phyloP scores from a whole-genome alignment of 1,140 invertebrate species.

The Dreissena polymorpha region DNA sequence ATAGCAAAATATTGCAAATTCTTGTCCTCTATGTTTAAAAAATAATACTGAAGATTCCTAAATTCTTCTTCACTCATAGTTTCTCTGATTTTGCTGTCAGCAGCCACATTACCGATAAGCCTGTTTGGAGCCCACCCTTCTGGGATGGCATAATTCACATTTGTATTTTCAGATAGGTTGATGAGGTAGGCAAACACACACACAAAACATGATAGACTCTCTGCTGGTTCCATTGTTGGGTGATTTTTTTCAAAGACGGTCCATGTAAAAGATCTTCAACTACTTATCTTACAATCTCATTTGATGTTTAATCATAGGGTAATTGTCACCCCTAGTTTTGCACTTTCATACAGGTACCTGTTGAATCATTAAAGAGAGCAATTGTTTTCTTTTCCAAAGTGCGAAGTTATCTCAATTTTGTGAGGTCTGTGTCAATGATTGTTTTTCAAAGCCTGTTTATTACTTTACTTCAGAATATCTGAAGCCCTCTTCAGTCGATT shows the following conservation, averaged over 20 bases:
- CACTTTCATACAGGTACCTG: not conserved
- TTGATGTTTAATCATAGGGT: not conserved
- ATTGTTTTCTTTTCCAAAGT: not conserved
- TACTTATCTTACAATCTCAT: not conserved
- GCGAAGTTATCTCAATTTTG: not conserved
- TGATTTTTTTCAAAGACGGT: not conserved
- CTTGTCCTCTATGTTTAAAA: conserved; percentile 27
- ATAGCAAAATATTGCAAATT: conserved; percentile 55
- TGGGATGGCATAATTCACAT: conserved; percentile 52
- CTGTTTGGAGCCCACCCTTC: conserved; percentile 49
- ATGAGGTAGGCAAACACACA: conserved; percentile 50
- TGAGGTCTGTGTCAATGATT: conserved; percentile 8
- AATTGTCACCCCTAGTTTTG: not conserved
- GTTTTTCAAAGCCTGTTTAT: not conserved
- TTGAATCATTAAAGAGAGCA: not conserved
- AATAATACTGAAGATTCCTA: conserved; percentile 41
- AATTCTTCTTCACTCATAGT: conserved; percentile 46
- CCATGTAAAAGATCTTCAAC: not conserved
- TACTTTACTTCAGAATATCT: not conserved
- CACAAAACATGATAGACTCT: conserved; percentile 48
- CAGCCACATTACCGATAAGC: conserved; percentile 60
- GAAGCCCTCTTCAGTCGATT: conserved; percentile 17
- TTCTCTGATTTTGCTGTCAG: conserved; percentile 30
- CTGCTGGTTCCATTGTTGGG: conserved; percentile 49
- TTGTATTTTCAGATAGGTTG: conserved; percentile 48